Evolutionary conservation across 2,113 vertebrate genomes (phyloP), one percentile per base, ranked within the genome.

Genomic region (Saguinus imperator): DNA sequence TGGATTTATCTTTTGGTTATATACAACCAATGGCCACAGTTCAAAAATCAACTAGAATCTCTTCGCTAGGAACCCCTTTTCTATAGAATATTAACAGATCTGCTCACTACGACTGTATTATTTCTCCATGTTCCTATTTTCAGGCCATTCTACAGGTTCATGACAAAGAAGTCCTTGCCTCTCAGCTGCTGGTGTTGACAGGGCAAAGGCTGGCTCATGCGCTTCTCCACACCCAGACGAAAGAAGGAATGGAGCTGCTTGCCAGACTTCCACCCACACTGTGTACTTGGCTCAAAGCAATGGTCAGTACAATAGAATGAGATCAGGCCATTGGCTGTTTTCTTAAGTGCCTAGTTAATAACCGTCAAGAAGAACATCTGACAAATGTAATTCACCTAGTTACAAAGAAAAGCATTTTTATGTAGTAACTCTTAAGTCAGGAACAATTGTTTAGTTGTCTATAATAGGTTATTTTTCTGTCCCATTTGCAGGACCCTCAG

Each of bases 231-330:
- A 98, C 97, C 0, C 99, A 99, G 98, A 99, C 99, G 0, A 99
- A 98, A 91, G 98, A 99, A 2, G 99, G 99, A 16, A 99, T 99
- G 99, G 99, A 99, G 97, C 98, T 99, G 94, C 99, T 99, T 5
- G 98, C 99, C 61, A 98, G 99, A 66, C 99, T 99, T 40, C 99
- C 99, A 0, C 99, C 99, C 20, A 99, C 99, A 0, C 99, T 99
- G 23, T 99, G 99, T 96, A 99, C 99, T 1, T 99, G 99, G 99
- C 99, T 99, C 81, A 99, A 99, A 97, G 99, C 99, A 1, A 99
- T 99, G 99, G 99, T 99, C 95, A 99, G 98, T 96, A 2, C 8
- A 3, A 1, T 0, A 3, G 48, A 4, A 7, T 7, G 35, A 11
- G 9, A 29, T 18, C 0, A 1, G 18, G 10, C 16, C n/a, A 35